A percentile compares a stretch with the other conserved stretches of the same genome.
These are phyloP conservation scores for Cylas formicarius DNA, from an alignment of 1,140 invertebrate genomes.

Conservation along the genomic window DNA sequence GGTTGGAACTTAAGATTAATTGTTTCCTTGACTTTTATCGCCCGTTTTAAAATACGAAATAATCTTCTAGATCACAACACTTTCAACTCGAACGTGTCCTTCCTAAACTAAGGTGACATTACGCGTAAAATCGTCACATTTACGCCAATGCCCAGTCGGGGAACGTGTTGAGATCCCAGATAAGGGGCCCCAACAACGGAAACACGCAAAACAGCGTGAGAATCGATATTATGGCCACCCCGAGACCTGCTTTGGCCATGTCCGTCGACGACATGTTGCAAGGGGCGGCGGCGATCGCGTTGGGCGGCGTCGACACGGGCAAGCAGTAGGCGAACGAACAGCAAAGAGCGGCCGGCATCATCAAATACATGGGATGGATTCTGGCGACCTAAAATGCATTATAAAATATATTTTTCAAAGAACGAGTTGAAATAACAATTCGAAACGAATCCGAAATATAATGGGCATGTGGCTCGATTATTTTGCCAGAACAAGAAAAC, in stretches of 20 bases:
- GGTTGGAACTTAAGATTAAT: too few relatives aligned
- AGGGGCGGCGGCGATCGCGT: conserved; percentile 84
- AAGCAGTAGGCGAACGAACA: conserved; percentile 70
- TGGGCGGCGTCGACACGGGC: conserved; percentile 83
- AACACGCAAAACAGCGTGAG: conserved; percentile 39
- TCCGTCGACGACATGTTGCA: conserved; percentile 68
- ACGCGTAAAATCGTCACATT: too few relatives aligned
- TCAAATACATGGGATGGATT: conserved; percentile 79
- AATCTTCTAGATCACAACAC: too few relatives aligned
- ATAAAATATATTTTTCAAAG: neutral
- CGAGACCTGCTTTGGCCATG: conserved; percentile 53
- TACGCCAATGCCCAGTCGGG: conserved; percentile 46
- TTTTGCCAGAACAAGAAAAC: neutral
- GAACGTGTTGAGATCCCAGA: conserved; percentile 49
- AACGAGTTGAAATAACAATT: neutral
- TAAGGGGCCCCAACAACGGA: conserved; percentile 45
- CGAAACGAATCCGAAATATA: neutral
- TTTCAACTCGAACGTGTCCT: too few relatives aligned
- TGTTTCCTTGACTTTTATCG: too few relatives aligned
- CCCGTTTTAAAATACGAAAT: too few relatives aligned
- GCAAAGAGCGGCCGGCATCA: conserved; percentile 72
- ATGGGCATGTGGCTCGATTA: neutral
- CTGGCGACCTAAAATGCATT: conserved; percentile 32
- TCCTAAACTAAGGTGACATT: too few relatives aligned
- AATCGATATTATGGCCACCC: conserved; percentile 38